Evolutionary conservation across 2,113 vertebrate genomes (phyloP).

Genomic region (Petrocephalus microphthalmus): DNA sequence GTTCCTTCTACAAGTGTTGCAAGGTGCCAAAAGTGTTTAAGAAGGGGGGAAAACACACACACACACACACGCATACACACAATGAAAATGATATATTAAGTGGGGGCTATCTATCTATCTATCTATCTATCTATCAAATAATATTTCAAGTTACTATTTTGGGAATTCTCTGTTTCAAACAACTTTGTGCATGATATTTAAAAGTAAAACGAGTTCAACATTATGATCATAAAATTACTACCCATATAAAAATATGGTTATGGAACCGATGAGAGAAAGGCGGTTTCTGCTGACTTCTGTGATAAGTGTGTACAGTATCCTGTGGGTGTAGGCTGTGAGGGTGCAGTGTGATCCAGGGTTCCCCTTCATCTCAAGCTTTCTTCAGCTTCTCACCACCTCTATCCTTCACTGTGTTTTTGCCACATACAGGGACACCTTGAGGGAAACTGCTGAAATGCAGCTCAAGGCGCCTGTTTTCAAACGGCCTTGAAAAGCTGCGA

Average conservation of each 20-base stretch:
- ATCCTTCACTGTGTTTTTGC: background rate
- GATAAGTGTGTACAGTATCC: background rate
- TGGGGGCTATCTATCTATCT: too few relatives aligned
- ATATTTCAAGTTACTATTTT: background rate
- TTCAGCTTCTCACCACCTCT: background rate
- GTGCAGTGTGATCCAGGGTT: rapidly evolving
- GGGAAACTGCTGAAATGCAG: background rate
- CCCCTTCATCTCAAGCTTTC: background rate
- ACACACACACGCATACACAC: background rate
- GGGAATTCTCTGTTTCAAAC: background rate
- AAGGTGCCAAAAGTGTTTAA: background rate
- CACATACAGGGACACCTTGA: background rate
- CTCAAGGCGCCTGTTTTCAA: background rate
- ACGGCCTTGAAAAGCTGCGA: background rate
- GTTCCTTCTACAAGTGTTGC: background rate
- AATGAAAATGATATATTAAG: background rate
- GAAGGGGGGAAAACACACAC: background rate
- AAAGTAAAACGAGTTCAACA: background rate
- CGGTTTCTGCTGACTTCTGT: background rate
- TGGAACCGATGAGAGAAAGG: background rate
- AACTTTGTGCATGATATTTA: background rate
- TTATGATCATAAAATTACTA: too few relatives aligned
- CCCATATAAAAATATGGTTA: background rate
- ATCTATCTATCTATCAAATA: too few relatives aligned
- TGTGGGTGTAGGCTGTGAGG: background rate